A percentile compares a stretch with the other conserved stretches of the same genome.
These are phyloP conservation scores for Trididemnum miniatum DNA, from an alignment of 23 tunicate genomes.

Conservation along the genomic window DNA sequence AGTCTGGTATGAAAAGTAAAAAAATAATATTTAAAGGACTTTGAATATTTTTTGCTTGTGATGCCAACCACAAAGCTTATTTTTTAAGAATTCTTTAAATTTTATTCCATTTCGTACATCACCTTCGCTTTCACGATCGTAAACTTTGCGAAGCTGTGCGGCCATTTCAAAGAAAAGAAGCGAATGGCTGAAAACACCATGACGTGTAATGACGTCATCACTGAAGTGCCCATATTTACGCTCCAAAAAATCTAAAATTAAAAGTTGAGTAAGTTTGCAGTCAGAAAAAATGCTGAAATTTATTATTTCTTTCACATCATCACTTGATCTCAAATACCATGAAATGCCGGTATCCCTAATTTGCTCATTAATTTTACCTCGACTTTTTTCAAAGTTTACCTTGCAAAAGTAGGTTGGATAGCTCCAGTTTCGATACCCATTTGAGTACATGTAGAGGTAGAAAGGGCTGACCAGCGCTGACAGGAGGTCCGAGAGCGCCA, in stretches of 20 bases:
- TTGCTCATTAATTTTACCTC: no score
- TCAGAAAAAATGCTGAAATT: no score
- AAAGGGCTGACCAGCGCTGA: slow-evolving; percentile 23
- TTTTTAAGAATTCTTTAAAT: no score
- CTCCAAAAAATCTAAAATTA: slow-evolving; percentile 32
- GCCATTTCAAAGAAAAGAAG: slow-evolving; percentile 12
- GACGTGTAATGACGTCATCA: slow-evolving; percentile 40
- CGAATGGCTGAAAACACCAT: slow-evolving; percentile 32
- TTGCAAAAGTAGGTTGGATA: not conserved
- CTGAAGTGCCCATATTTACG: slow-evolving; percentile 31
- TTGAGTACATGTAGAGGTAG: not conserved
- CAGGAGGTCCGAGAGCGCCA: slow-evolving; percentile 5
- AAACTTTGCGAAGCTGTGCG: not conserved
- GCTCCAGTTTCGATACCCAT: not conserved
- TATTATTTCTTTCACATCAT: no score
- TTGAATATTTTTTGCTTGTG: no score
- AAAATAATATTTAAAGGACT: no score
- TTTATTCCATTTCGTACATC: no score
- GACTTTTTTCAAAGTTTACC: no score
- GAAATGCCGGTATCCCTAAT: no score
- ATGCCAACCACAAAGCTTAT: no score
- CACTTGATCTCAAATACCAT: no score
- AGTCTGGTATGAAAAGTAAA: no score
- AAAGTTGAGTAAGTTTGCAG: not conserved
- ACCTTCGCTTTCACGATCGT: not conserved